These are phyloP conservation scores for Epinotia nisella DNA, from an alignment of 2,888 invertebrate genomes.

Conservation along the genomic window DNA sequence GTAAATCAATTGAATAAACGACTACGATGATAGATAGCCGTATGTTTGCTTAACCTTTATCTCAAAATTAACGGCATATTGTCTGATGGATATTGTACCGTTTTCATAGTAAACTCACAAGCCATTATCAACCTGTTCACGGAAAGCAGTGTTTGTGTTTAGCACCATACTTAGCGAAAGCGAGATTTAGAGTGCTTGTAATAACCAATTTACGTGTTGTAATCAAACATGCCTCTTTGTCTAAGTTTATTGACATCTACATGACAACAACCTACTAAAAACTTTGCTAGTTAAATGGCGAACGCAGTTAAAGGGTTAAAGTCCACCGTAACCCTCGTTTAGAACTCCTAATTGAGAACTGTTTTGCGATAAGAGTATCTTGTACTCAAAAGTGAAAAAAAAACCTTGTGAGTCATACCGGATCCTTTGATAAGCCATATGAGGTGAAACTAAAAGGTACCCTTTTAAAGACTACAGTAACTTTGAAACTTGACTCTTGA, in stretches of 20 bases:
- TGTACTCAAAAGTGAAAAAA: not conserved
- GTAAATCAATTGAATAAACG: not conserved
- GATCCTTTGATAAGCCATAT: not conserved
- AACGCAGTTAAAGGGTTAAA: slow-evolving; percentile 63
- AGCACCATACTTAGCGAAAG: slow-evolving; percentile 35
- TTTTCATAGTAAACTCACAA: slow-evolving; percentile 19
- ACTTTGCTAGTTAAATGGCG: slow-evolving; percentile 55
- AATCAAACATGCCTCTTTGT: slow-evolving; percentile 74
- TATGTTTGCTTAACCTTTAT: not conserved
- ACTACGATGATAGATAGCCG: not conserved
- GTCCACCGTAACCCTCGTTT: slow-evolving; percentile 65
- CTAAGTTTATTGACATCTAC: slow-evolving; percentile 52
- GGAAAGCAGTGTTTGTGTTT: slow-evolving; percentile 30
- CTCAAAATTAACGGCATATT: slow-evolving; percentile 1
- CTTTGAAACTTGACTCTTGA: not conserved
- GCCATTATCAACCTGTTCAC: slow-evolving; percentile 12
- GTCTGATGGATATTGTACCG: not conserved
- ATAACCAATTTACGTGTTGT: slow-evolving; percentile 50
- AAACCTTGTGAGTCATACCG: not conserved
- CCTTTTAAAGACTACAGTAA: not conserved
- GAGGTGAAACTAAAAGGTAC: not conserved
- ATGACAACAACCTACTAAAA: slow-evolving; percentile 57
- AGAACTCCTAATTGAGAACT: slow-evolving; percentile 49
- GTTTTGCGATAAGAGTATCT: slow-evolving; percentile 23
- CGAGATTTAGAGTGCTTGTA: slow-evolving; percentile 35